Evolutionary conservation across 2,888 invertebrate species (phyloP).

Genomic region (Magallana nippona): DNA sequence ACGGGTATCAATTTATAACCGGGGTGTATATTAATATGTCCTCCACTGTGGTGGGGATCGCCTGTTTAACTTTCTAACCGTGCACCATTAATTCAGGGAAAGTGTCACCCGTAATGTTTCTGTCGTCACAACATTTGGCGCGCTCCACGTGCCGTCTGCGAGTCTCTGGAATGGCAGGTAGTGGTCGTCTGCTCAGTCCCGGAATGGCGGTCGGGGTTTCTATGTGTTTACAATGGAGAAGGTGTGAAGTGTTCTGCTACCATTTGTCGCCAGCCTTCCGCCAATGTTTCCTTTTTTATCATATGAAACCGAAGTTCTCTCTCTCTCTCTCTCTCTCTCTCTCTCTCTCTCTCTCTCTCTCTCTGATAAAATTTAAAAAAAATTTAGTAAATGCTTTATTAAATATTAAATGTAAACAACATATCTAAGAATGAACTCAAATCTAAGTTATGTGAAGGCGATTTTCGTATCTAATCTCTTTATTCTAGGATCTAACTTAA

Average conservation of each 20-base stretch:
- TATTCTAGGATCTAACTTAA: not conserved
- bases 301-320: no score
- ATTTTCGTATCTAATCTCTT: not conserved
- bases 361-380: no score
- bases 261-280: slow-evolving; percentile 7
- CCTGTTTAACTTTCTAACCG: slow-evolving; percentile 35
- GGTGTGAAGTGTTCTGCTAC: slow-evolving; percentile 6
- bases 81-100: slow-evolving; percentile 36
- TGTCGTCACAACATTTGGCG: slow-evolving; percentile 38
- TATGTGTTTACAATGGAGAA: slow-evolving; percentile 17
- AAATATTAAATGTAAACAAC: not conserved
- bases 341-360: no score
- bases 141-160: slow-evolving; percentile 37
- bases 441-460: not conserved
- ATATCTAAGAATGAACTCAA: not conserved
- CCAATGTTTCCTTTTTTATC: not conserved
- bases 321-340: no score
- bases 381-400: no score
- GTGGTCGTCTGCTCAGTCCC: slow-evolving; percentile 9
- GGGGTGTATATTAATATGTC: slow-evolving; percentile 32
- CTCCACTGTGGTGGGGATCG: not conserved
- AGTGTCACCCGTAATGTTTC: slow-evolving; percentile 27
- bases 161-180: slow-evolving; percentile 29
- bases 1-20: slow-evolving; percentile 16
- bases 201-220: slow-evolving; percentile 35